A percentile compares a stretch with the other conserved stretches of the same genome.
Evolutionary conservation across 2,888 invertebrate genomes (phyloP).

Genomic region (Hypomecis punctinalis): DNA sequence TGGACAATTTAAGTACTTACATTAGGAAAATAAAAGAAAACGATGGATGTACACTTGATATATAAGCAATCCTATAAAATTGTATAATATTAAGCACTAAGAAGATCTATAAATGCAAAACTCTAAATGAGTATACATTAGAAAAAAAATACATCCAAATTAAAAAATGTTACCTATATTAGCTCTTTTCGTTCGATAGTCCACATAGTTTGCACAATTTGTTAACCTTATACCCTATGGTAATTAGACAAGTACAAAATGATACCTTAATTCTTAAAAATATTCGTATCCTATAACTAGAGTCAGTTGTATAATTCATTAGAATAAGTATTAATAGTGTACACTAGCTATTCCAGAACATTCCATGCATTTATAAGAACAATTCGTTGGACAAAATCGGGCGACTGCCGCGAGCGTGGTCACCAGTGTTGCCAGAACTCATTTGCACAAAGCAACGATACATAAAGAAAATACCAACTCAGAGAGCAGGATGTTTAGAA

Average conservation of each 20-base stretch:
- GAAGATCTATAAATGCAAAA: slow-evolving; percentile 84
- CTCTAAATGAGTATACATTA: slow-evolving; percentile 80
- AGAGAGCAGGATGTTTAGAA: no score
- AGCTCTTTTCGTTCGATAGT: slow-evolving; percentile 80
- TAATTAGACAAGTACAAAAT: slow-evolving; percentile 85
- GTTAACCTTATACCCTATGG: slow-evolving; percentile 81
- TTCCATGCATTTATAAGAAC: slow-evolving; percentile 62
- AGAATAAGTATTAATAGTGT: slow-evolving; percentile 69
- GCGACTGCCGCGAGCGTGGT: not conserved
- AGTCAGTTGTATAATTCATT: slow-evolving; percentile 81
- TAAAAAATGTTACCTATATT: slow-evolving; percentile 63
- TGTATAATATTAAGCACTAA: slow-evolving; percentile 74
- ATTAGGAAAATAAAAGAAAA: slow-evolving; percentile 52
- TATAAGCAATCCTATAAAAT: slow-evolving; percentile 65
- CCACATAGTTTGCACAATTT: slow-evolving; percentile 79
- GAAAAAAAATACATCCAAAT: slow-evolving; percentile 83
- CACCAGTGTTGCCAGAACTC: no score
- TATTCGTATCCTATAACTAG: slow-evolving; percentile 80
- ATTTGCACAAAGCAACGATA: no score
- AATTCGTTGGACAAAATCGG: slow-evolving; percentile 49
- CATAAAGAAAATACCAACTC: no score
- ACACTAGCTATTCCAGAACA: slow-evolving; percentile 65
- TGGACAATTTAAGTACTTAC: slow-evolving; percentile 79
- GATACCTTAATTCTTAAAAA: slow-evolving; percentile 80
- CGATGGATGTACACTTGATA: slow-evolving; percentile 52